A percentile compares a stretch with the other conserved stretches of the same genome.
Evolutionary conservation across 2,113 vertebrate species (phyloP).

Genomic region (Cacatua alba): DNA sequence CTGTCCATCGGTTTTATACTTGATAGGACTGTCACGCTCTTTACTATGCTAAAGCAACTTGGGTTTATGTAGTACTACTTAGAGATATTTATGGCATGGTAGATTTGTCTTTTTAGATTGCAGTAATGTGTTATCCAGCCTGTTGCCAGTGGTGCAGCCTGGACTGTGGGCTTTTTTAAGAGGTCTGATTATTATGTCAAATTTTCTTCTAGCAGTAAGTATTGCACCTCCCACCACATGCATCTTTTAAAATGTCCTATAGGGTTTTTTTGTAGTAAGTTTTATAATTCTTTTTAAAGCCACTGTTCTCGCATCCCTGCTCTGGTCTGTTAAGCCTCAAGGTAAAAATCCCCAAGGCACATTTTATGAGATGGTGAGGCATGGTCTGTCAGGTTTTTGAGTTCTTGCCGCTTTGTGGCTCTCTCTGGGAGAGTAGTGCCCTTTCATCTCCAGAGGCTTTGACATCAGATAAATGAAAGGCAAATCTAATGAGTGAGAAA

Average conservation of each 20-base stretch:
- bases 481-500: conserved; percentile 47
- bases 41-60: background rate
- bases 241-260: background rate
- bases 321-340: conserved; percentile 17
- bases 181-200: background rate
- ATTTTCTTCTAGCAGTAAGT: background rate
- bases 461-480: conserved; percentile 51
- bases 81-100: background rate
- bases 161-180: background rate
- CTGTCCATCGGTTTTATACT: background rate
- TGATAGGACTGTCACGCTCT: background rate
- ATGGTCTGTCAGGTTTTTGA: background rate
- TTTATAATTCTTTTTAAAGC: background rate
- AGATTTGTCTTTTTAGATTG: background rate
- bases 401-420: background rate
- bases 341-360: background rate
- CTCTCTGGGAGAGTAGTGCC: conserved; percentile 9
- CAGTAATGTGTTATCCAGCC: background rate
- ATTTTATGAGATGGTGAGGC: background rate
- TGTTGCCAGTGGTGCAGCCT: background rate
- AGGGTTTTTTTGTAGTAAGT: rapidly evolving
- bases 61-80: background rate
- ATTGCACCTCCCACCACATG: background rate
- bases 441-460: conserved; percentile 55
- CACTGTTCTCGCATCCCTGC: background rate